Base-by-base conservation (phyloP, 1,140 invertebrate species). In the Drosophila watanabei region DNA sequence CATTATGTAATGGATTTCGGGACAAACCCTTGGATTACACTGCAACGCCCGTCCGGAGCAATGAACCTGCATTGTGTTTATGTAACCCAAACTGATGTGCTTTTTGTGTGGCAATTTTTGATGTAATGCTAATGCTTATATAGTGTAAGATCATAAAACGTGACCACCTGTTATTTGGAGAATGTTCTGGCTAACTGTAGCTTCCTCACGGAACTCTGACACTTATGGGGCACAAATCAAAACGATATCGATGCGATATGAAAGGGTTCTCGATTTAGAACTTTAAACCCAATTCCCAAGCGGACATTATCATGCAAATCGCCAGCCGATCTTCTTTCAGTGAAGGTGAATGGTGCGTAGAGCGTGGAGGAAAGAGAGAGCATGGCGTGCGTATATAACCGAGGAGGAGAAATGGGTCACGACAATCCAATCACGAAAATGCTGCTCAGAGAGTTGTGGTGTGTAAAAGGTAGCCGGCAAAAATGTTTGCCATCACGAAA, bases 391-490 rank as follows among this genome's bases (percentile, higher is more conserved):
- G 66, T 68, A 70, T 24, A 46, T 32, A 32, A 2, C 32, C 52
- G 3, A 39, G 35, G 24, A 43, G 52, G 14, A 71, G 46, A 87
- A 87, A 87, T 87, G 80, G 83, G 83, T 87, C 83, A 87, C 54
- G 52, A 76, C 76, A 80, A 72, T 79, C 80, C 66, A 82, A 76
- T 75, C 84, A 77, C 71, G 81, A 83, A 68, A 75, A 60, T n/a
- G 52, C 52, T 49, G 49, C 65, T 33, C 18, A 16, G 35, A 71
- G 41, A 54, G 71, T 41, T 46, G 30, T 58, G 52, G 52, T 70
- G 79, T 59, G 77, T 79, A 81, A 85, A 75, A 75, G 78, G 73
- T 59, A 73, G 80, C 83, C 83, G 83, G 83, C 83, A 87, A 87
- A 87, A 73, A 77, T 80, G 79, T 68, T 80, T 77, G 63, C 20